These are phyloP conservation scores for Sorex araneus DNA, from an alignment of 2,113 vertebrate genomes.

Conservation along the genomic window DNA sequence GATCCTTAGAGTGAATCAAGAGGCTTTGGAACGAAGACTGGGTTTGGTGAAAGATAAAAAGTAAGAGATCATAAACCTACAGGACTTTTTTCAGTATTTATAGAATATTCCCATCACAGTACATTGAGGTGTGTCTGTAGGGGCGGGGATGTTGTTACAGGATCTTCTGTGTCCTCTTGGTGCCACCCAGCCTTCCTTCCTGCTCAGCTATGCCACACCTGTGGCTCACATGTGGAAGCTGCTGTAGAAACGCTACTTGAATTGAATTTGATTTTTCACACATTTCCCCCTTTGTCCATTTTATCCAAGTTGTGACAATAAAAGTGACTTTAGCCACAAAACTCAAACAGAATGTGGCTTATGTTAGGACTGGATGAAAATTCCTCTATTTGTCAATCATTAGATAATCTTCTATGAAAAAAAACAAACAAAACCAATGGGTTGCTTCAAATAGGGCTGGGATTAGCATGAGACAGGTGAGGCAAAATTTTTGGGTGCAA, in stretches of 20 bases:
- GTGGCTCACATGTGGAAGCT: background rate
- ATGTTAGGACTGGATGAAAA: slow-evolving; percentile 4
- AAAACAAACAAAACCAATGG: no score
- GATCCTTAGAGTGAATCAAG: slow-evolving; percentile 25
- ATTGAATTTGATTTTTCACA: slow-evolving; percentile 44
- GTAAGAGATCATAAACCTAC: background rate
- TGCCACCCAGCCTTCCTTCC: background rate
- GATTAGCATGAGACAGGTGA: no score
- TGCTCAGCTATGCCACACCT: background rate
- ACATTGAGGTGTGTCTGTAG: no score
- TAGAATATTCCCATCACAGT: background rate
- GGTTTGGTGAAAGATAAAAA: slow-evolving; percentile 16
- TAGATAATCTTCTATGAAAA: no score
- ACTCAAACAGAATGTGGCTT: background rate
- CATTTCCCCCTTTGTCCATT: slow-evolving; percentile 64
- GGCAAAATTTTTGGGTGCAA: no score
- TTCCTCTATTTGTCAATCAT: no score
- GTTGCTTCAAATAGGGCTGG: no score
- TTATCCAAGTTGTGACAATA: slow-evolving; percentile 43
- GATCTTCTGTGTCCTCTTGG: background rate
- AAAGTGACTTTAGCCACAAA: slow-evolving; percentile 66
- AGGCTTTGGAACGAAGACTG: background rate
- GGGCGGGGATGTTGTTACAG: background rate
- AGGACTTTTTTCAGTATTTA: background rate
- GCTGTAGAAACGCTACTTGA: slow-evolving; percentile 54